phyloP scores from a whole-genome alignment of 2,888 invertebrate genomes.

The Serrognathus titanus region DNA sequence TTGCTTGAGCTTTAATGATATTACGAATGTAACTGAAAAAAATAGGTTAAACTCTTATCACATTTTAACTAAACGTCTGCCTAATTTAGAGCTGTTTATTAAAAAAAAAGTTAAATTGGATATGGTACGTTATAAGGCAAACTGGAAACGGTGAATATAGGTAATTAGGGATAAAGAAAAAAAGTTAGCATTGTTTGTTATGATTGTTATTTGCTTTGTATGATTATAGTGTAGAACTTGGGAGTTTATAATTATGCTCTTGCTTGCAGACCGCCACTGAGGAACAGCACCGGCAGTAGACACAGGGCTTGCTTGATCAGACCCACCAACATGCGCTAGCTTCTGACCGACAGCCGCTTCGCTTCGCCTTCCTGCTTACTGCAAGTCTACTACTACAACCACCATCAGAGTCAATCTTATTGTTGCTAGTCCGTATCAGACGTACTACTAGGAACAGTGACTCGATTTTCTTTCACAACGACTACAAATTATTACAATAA shows the following conservation, averaged over 20 bases:
- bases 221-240: too few species aligned
- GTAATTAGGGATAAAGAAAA: too few species aligned
- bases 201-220: too few species aligned
- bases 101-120: too few species aligned
- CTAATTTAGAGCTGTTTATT: too few species aligned
- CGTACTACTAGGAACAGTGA: conserved; percentile 14
- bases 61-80: too few species aligned
- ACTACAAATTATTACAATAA: conserved; percentile 10
- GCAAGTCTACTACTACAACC: conserved; percentile 29
- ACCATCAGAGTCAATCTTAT: conserved; percentile 20
- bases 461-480: conserved; percentile 13
- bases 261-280: conserved; percentile 28
- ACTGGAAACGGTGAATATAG: too few species aligned
- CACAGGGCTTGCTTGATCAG: conserved; percentile 40
- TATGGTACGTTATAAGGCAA: too few species aligned
- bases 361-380: conserved; percentile 48
- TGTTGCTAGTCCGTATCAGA: conserved; percentile 17
- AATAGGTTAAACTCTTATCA: too few species aligned
- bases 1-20: too few species aligned
- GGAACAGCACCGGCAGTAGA: conserved; percentile 38
- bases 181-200: too few species aligned
- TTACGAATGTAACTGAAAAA: too few species aligned
- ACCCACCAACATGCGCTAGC: conserved; percentile 45
- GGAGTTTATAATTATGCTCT: conserved; percentile 18
- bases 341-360: conserved; percentile 45